Base-by-base conservation (phyloP, 2,113 vertebrate genomes). In the Equus przewalskii region DNA sequence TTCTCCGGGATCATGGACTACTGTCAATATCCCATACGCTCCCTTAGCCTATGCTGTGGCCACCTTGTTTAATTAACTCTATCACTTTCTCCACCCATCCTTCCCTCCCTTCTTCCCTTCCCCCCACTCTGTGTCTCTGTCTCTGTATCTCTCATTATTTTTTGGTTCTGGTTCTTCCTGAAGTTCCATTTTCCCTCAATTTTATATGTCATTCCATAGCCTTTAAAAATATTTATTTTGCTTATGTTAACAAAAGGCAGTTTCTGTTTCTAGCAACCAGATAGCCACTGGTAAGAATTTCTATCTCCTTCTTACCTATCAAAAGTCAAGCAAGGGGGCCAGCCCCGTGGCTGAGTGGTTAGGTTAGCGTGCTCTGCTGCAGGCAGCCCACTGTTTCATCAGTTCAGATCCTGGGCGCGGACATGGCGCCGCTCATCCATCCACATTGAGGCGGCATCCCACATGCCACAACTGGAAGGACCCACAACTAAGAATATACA, bases 181-280 rank as follows among this genome's bases (percentile, higher is more conserved):
- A 90, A 88, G 26, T 72, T 92, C 83, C 64, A 46, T 41, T 92
- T 62, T 64, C 5, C 9, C 16, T 62, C 6, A 62, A 30, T 86
- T 85, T 54, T 78, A 1, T 73, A 10, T 75, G 44, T 82, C 24
- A 58, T 19, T 67, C 58, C 6, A 83, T 24, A 62, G 58, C 46
- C 19, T 91, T 96, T 94, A 7, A 89, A 96, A 88, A 64, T 56
- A 73, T 62, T 80, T 80, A 4, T 12, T 67, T 87, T 85, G 76
- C 12, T 64, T 72, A 21, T 70, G 46, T 58, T 87, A 89, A 36
- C 58, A 91, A 96, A 73, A 49, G 62, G 46, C 33, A 81, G 33
- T 58, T 78, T 89, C 33, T 73, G 24, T 75, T 92, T 21, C 41
- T 67, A 67, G 54, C 26, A 82, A 64, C 6, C 6, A 14, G 56